Percentiles rank a stretch among this genome's conserved stretches.
phyloP scores from a whole-genome alignment of 2,113 vertebrate genomes.

The Labeo rohita region DNA sequence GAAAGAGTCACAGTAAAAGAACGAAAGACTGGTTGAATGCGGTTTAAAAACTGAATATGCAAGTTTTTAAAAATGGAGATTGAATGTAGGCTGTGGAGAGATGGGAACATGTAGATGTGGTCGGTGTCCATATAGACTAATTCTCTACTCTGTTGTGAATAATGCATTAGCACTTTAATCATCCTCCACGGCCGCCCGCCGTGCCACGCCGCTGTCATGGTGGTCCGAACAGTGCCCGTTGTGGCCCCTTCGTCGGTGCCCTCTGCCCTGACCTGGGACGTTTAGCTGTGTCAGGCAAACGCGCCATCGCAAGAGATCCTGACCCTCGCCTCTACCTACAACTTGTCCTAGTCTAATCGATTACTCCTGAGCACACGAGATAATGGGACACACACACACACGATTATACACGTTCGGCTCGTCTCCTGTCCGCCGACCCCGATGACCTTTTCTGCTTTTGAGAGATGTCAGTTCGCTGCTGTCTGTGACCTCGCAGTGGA shows the following conservation, averaged over 20 bases:
- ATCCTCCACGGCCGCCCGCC: conserved; percentile 4
- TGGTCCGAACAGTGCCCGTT: conserved; percentile 16
- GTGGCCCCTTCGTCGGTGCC: not conserved
- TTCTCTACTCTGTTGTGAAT: conserved; percentile 52
- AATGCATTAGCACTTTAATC: conserved; percentile 55
- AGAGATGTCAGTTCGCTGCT: conserved; percentile 27
- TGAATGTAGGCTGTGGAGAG: conserved; percentile 17
- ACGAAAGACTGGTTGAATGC: conserved; percentile 20
- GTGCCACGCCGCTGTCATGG: conserved; percentile 12
- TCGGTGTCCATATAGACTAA: conserved; percentile 27
- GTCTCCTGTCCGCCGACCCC: conserved; percentile 46
- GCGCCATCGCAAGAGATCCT: conserved; percentile 43
- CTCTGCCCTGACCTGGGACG: conserved; percentile 47
- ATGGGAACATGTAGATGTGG: conserved; percentile 34
- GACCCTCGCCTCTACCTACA: conserved; percentile 55
- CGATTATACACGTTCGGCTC: conserved; percentile 30
- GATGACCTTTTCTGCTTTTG: conserved; percentile 43
- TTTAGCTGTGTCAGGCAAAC: conserved; percentile 53
- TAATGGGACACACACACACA: conserved; percentile 50
- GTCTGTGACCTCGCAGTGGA: conserved; percentile 35
- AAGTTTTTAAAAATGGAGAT: conserved; percentile 50
- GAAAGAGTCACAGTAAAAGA: conserved; percentile 17
- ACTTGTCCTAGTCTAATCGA: conserved; percentile 51
- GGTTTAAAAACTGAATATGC: conserved; percentile 46
- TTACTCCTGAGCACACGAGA: conserved; percentile 46